Evolutionary conservation across 2,888 invertebrate species (phyloP).

Genomic region (Apodemia zela): DNA sequence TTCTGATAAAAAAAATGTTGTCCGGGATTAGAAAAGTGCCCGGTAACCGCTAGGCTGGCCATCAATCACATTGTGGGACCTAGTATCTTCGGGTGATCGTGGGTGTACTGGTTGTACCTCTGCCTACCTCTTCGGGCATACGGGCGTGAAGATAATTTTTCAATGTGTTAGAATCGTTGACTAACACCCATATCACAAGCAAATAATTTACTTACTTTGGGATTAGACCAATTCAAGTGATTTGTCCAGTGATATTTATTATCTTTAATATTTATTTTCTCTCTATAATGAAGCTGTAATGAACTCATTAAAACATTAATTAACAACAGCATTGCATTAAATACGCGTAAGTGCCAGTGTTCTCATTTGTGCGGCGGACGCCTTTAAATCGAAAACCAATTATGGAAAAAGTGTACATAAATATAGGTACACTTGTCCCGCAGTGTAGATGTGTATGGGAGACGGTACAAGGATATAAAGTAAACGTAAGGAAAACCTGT

Average conservation of each 20-base stretch:
- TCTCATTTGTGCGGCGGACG: conserved; percentile 25
- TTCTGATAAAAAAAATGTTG: no score
- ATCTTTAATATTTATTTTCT: not conserved
- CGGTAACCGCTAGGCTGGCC: no score
- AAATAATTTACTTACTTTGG: not conserved
- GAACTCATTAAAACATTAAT: conserved; percentile 7
- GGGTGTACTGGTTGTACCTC: no score
- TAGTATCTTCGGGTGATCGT: no score
- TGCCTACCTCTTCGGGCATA: no score
- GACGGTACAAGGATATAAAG: conserved; percentile 19
- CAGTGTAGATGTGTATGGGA: conserved; percentile 40
- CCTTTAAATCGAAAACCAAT: conserved; percentile 66
- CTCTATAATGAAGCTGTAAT: not conserved
- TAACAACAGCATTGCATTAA: conserved; percentile 6
- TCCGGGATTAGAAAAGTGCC: no score
- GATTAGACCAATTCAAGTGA: not conserved
- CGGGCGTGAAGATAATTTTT: no score
- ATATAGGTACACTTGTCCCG: conserved; percentile 48
- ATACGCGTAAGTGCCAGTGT: conserved; percentile 28
- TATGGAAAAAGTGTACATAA: conserved; percentile 71
- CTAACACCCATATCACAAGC: no score
- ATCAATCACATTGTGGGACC: no score
- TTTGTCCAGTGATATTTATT: not conserved
- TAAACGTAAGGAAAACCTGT: not conserved
- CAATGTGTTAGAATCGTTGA: no score